A percentile compares a stretch with the other conserved stretches of the same genome.
Conservation (phyloP, 1,140 invertebrate species). For the Ladona fulva region DNA sequence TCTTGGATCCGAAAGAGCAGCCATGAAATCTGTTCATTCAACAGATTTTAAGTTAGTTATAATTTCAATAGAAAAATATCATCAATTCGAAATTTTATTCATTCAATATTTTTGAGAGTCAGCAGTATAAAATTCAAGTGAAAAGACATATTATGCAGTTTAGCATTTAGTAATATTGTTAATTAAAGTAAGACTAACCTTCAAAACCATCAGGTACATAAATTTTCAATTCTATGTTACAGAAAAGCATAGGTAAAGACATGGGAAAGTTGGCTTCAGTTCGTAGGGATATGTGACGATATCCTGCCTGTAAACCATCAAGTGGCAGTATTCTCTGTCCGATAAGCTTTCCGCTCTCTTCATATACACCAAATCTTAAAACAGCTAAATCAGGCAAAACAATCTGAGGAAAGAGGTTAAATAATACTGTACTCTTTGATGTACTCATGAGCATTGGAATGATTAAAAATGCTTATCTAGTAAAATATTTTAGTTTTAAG, state of each 20-base stretch:
- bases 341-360: conserved; percentile 93
- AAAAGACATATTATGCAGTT: no score
- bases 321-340: conserved; percentile 96
- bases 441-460: no score
- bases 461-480: no score
- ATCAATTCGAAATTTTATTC: not conserved
- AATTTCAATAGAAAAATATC: not conserved
- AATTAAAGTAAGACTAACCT: conserved; percentile 44
- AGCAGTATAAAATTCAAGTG: no score
- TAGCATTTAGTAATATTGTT: not conserved
- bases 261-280: conserved; percentile 99
- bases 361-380: conserved; percentile 95
- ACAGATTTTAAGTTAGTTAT: not conserved
- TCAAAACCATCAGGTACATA: conserved; percentile 99
- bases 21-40: conserved; percentile 77
- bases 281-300: conserved; percentile 92
- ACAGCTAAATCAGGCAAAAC: conserved; percentile 97
- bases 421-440: conserved; percentile 13
- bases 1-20: conserved; percentile 85
- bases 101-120: conserved; percentile 14
- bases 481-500: no score
- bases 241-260: conserved; percentile 97
- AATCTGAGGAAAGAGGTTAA: conserved; percentile 47
- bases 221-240: conserved; percentile 98
- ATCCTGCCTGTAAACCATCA: conserved; percentile 95